Conservation (phyloP, 37 sponge, comb jelly and placozoan species). For the Ianthella basta region DNA sequence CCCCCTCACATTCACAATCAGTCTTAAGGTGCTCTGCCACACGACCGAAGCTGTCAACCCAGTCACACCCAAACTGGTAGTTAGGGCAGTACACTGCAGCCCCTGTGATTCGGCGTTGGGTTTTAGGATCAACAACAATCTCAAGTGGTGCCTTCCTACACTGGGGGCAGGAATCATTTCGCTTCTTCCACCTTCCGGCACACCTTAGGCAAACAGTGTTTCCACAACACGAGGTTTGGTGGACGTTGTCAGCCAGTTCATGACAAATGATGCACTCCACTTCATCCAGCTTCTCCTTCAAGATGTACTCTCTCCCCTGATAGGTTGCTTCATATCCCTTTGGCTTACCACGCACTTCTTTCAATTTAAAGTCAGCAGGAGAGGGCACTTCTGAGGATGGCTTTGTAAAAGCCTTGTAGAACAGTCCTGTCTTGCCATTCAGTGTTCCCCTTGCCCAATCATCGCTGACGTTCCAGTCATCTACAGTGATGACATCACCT, state of each 20-base stretch:
- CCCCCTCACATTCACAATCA: too few species aligned
- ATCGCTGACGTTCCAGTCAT: not conserved
- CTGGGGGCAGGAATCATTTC: not conserved
- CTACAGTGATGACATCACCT: conserved; percentile 7
- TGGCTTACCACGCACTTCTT: not conserved
- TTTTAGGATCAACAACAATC: not conserved
- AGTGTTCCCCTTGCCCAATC: conserved; percentile 12
- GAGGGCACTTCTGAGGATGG: not conserved
- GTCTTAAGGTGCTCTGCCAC: too few species aligned
- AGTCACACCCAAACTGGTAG: not conserved
- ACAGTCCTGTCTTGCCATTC: not conserved
- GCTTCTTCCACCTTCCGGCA: not conserved
- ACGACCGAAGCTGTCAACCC: not conserved
- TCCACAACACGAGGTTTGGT: conserved; percentile 11
- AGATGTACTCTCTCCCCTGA: not conserved
- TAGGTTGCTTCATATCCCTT: not conserved
- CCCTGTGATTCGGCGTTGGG: not conserved
- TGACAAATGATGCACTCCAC: conserved; percentile 34
- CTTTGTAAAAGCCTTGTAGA: not conserved
- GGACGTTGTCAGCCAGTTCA: not conserved
- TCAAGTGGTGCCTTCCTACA: not conserved
- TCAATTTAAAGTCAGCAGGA: too few species aligned
- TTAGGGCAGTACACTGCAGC: not conserved
- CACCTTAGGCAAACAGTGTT: conserved; percentile 1
- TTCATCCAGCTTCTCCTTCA: conserved; percentile 2